phyloP scores from a whole-genome alignment of 2,113 vertebrate genomes.

The Sinocyclocheilus grahami region DNA sequence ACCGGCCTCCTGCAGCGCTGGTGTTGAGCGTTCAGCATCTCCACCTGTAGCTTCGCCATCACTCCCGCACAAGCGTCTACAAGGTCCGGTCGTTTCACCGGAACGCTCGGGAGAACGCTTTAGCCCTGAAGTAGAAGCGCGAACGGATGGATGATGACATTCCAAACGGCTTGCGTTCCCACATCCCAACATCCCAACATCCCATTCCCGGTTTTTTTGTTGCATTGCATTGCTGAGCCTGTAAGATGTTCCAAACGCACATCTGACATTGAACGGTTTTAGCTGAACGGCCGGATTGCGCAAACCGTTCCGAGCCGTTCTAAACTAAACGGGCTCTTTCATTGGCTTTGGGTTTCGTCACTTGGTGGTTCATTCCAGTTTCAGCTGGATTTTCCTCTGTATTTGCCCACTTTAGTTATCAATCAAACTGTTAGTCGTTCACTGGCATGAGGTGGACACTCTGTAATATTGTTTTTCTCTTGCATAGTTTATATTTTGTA shows the following conservation, averaged over 20 bases:
- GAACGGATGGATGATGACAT: not conserved
- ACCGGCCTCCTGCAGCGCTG: conserved; percentile 64
- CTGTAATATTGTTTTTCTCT: conserved; percentile 60
- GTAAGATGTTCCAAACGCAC: not conserved
- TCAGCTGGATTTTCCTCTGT: not conserved
- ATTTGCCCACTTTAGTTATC: conserved; percentile 2
- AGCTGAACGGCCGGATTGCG: no score
- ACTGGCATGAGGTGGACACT: conserved; percentile 61
- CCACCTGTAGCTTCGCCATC: no score
- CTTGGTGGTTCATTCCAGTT: no score
- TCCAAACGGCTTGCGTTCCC: not conserved
- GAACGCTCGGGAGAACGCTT: not conserved
- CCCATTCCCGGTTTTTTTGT: accelerated
- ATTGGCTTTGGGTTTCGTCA: not conserved
- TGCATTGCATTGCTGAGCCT: not conserved
- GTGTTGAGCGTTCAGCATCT: conserved; percentile 64
- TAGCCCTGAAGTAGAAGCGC: not conserved
- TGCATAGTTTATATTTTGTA: conserved; percentile 76
- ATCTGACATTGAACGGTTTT: not conserved
- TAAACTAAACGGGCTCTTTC: not conserved
- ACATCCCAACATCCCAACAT: not conserved
- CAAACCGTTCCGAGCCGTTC: no score
- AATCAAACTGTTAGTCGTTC: conserved; percentile 15
- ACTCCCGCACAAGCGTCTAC: not conserved
- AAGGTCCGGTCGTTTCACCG: not conserved